Conservation (phyloP, 2,113 vertebrate species). For the Eubucco bourcierii region DNA sequence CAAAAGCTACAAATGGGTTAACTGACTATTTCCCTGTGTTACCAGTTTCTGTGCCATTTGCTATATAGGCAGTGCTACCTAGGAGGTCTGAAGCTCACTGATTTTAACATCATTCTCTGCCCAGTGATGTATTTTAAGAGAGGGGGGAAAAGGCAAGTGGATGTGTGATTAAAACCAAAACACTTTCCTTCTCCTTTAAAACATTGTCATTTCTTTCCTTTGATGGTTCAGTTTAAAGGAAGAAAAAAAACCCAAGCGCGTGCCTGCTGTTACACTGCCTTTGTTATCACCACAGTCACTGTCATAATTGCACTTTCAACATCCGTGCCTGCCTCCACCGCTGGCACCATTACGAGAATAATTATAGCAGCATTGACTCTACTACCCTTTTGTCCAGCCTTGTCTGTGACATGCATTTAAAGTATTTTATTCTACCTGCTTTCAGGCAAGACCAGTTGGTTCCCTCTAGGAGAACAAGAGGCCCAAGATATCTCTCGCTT, state of each 20-base stretch:
- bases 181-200: neutral
- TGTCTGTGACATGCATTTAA: constrained; percentile 33
- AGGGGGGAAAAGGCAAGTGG: neutral
- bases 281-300: neutral
- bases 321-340: neutral
- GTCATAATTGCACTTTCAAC: neutral
- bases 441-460: neutral
- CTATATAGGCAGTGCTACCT: neutral
- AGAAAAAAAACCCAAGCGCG: neutral
- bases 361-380: constrained; percentile 28
- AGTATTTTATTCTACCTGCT: neutral
- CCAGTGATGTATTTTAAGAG: neutral
- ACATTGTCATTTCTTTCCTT: neutral
- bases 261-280: constrained; percentile 13
- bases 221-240: neutral
- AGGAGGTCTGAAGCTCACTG: neutral
- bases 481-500: neutral
- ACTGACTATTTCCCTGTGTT: neutral
- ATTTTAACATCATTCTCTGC: neutral
- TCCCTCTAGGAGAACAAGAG: neutral
- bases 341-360: constrained; percentile 17
- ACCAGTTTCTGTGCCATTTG: neutral
- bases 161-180: constrained; percentile 8
- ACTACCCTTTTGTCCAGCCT: neutral
- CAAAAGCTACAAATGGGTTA: neutral